Evolutionary conservation across 2,113 vertebrate genomes (phyloP), one percentile per base, ranked within the genome.

Genomic region (Microtus pennsylvanicus): DNA sequence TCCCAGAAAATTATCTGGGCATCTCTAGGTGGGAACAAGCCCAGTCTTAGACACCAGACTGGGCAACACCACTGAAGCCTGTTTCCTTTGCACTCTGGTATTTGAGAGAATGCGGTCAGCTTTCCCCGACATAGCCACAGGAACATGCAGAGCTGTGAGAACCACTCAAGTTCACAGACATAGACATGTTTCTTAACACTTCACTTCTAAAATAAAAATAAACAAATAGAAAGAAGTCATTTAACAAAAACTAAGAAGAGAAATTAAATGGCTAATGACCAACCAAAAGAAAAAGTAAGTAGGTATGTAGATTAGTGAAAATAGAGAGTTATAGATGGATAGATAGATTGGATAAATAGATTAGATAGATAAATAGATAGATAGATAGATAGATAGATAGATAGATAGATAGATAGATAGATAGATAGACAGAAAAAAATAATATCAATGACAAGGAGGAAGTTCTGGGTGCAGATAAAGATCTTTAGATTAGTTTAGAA

Each of bases 111-210:
- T 13, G n/a, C 50, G 28, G 21, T n/a, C 3, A 4, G 2, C 4
- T 67, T 21, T 9, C 21, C 7, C 0, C 10, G 35, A 12, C 30
- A 30, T 7, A 45, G 3, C 24, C 33, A 24, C 52, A 52, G 26
- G 11, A 52, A 9, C 7, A 33, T 1, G 7, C 5, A 24, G 12
- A 5, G 2, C 14, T 21, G 28, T 17, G 4, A 28, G 16, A 28
- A 83, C 12, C 1, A 81, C 19, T 61, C 61, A 26, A 10, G 28
- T 70, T 42, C 33, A 55, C 19, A 55, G 0, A 7, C 12, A n/a
- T 7, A 42, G 45, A 19, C 16, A 69, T 50, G 12, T 47, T 89
- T 72, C 42, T 28, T 80, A 42, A 22, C 2, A 12, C 38, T 63
- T 75, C 26, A 69, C 58, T 42, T 93, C 58, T 42, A 58, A 38